phyloP scores from a whole-genome alignment of 2,113 vertebrate genomes.

The Calcarius ornatus region DNA sequence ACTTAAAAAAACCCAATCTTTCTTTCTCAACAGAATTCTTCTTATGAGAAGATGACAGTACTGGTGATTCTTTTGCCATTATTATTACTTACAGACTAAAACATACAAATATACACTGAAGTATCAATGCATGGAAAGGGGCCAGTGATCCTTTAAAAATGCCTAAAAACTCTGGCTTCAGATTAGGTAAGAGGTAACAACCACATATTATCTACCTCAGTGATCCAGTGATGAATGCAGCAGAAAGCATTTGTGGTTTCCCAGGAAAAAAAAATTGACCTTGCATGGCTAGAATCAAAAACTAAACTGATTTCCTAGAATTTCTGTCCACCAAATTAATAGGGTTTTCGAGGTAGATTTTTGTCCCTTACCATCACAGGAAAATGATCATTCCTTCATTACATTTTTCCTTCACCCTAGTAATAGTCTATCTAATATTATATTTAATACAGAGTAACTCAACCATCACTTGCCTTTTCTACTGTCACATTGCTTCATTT shows the following conservation, averaged over 20 bases:
- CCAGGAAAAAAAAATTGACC: neutral
- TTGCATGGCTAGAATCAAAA: neutral
- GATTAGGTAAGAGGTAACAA: neutral
- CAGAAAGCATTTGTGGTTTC: neutral
- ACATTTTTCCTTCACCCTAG: neutral
- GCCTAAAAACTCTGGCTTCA: neutral
- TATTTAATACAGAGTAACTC: neutral
- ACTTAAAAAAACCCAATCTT: neutral
- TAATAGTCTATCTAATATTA: neutral
- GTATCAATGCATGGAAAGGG: neutral
- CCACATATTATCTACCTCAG: neutral
- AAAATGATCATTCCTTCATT: neutral
- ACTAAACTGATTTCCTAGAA: neutral
- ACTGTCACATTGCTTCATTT: neutral
- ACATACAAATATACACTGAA: accelerated
- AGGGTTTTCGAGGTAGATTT: neutral
- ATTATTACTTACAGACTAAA: neutral
- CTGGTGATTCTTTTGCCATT: neutral
- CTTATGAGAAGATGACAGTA: neutral
- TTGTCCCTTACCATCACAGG: neutral
- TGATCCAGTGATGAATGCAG: neutral
- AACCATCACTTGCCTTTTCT: neutral
- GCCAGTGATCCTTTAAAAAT: neutral
- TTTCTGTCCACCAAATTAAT: neutral
- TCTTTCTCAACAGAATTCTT: neutral